phyloP scores from a whole-genome alignment of 2,113 vertebrate species.

The Nyctibius bracteatus region DNA sequence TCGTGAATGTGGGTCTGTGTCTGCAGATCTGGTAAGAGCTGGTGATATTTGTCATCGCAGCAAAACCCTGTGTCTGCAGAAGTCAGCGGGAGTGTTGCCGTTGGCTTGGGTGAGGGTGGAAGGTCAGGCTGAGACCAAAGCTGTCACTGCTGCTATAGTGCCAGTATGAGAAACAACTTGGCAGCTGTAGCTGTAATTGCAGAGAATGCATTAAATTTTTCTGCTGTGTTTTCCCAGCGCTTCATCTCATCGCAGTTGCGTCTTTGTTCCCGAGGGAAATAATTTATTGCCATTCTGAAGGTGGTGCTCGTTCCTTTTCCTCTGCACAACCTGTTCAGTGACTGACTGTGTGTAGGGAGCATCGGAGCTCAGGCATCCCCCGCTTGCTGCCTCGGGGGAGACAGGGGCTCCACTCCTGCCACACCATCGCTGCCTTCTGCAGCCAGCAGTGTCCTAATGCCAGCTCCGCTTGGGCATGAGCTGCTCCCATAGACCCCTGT shows the following conservation, averaged over 20 bases:
- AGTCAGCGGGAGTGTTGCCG: rapidly evolving
- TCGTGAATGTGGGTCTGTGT: rapidly evolving
- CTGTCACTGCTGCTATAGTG: not conserved
- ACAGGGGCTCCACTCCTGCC: rapidly evolving
- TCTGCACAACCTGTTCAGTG: not conserved
- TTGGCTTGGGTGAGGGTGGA: not conserved
- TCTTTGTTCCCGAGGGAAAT: not conserved
- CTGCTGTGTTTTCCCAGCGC: not conserved
- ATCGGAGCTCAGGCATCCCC: not conserved
- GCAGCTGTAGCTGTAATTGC: constrained; percentile 6
- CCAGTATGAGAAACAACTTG: not conserved
- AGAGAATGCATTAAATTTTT: not conserved
- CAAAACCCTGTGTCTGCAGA: not conserved
- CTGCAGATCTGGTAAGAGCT: not conserved
- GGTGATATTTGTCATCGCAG: not conserved
- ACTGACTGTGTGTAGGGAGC: not conserved
- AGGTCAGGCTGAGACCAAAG: not conserved
- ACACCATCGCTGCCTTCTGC: not conserved
- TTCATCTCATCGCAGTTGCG: not conserved
- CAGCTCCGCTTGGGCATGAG: not conserved
- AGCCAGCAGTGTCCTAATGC: not conserved
- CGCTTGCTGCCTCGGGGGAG: rapidly evolving
- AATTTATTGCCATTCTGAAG: constrained; percentile 13
- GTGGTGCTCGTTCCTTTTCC: constrained; percentile 1
- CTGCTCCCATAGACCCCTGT: not conserved